Evolutionary conservation across 2,888 invertebrate genomes (phyloP).

Genomic region (Fissipunctia ypsillon): DNA sequence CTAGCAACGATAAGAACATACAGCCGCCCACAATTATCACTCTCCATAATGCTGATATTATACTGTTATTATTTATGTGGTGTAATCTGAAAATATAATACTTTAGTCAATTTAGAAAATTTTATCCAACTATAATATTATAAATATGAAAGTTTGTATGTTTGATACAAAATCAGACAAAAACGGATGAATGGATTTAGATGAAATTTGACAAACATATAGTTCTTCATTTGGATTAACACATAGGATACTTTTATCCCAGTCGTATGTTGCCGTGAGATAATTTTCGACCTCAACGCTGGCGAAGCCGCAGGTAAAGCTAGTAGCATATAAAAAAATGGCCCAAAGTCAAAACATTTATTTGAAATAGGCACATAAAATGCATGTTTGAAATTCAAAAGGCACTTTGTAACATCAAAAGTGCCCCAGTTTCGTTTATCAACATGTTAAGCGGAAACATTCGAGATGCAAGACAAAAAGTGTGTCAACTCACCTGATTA

Average conservation of each 20-base stretch:
- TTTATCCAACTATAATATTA: not conserved
- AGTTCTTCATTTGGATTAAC: not conserved
- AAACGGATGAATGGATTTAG: not conserved
- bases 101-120: slow-evolving; percentile 1
- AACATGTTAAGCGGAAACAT: not conserved
- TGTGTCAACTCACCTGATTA: slow-evolving; percentile 92
- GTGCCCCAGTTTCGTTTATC: not conserved
- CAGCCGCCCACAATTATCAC: slow-evolving; percentile 92
- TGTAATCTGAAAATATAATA: slow-evolving; percentile 92
- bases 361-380: not conserved
- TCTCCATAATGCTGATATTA: slow-evolving; percentile 94
- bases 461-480: not conserved
- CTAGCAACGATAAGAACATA: slow-evolving; percentile 90
- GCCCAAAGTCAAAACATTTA: not conserved
- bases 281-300: not conserved
- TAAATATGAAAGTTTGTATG: not conserved
- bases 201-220: not conserved
- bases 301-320: not conserved
- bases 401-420: not conserved
- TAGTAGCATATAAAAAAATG: not conserved
- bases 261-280: not conserved
- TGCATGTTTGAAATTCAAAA: not conserved
- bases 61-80: slow-evolving; percentile 94
- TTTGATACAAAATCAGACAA: not conserved
- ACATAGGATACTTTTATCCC: not conserved